Conservation (phyloP, 2,888 invertebrate genomes). For the Geophilus truncorum region DNA sequence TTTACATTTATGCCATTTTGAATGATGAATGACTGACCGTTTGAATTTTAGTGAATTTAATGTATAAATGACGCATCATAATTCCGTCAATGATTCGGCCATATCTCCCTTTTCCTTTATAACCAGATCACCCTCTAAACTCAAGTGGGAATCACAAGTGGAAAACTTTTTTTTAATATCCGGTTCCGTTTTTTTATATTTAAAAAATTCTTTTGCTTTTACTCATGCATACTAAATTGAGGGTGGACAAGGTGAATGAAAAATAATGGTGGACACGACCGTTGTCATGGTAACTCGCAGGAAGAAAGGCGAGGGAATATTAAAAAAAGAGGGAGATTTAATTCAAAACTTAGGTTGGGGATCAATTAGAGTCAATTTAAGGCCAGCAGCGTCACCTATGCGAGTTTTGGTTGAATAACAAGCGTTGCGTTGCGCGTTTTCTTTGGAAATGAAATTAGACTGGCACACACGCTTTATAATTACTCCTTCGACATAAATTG, state of each 20-base stretch:
- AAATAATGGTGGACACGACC: background rate
- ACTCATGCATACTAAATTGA: background rate
- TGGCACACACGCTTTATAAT: background rate
- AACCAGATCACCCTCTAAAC: background rate
- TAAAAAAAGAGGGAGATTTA: background rate
- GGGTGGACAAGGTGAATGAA: background rate
- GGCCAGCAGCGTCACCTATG: no score
- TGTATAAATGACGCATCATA: background rate
- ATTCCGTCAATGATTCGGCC: background rate
- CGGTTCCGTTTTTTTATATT: background rate
- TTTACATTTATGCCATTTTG: background rate
- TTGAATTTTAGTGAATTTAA: background rate
- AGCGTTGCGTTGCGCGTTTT: no score
- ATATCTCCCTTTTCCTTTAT: background rate
- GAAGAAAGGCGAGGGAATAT: background rate
- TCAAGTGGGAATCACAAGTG: background rate
- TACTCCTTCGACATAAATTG: background rate
- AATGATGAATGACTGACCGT: background rate
- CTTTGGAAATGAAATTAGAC: background rate
- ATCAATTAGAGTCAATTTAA: background rate
- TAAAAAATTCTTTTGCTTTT: background rate
- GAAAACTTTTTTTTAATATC: slow-evolving; percentile 5
- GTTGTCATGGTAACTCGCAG: background rate
- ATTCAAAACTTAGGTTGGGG: background rate
- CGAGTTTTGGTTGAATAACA: no score